These are phyloP conservation scores for Champsocephalus esox DNA, from an alignment of 2,797 vertebrate genomes.

Conservation along the genomic window DNA sequence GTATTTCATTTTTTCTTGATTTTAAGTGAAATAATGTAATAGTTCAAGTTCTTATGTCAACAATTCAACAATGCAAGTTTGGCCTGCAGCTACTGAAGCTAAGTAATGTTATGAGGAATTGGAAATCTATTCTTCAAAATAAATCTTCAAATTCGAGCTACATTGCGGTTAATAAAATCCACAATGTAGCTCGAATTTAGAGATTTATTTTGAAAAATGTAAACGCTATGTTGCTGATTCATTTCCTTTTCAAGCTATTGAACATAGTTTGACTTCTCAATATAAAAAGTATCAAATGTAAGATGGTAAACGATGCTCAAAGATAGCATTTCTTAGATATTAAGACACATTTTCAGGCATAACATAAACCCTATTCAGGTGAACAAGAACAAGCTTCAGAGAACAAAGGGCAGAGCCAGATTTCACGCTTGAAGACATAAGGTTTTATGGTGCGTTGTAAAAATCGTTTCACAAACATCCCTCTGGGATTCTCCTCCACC, in stretches of 20 bases:
- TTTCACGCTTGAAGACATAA: background rate
- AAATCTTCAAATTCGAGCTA: too few species aligned
- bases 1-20: background rate
- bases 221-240: background rate
- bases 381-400: background rate
- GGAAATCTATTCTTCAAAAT: too few species aligned
- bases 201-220: too few species aligned
- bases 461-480: slow-evolving; percentile 19
- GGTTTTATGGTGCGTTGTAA: background rate
- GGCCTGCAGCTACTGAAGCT: background rate
- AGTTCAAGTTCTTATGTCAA: background rate
- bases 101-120: background rate
- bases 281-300: background rate
- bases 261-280: background rate
- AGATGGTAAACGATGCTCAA: background rate
- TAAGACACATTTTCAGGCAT: background rate
- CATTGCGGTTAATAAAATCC: background rate
- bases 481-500: background rate
- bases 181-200: background rate
- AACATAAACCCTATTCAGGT: background rate
- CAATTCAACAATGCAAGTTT: background rate
- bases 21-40: background rate
- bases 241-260: background rate
- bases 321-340: background rate
- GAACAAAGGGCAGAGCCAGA: background rate